Conservation (phyloP, 2,113 vertebrate species). For the Sphyrna mokarran region DNA sequence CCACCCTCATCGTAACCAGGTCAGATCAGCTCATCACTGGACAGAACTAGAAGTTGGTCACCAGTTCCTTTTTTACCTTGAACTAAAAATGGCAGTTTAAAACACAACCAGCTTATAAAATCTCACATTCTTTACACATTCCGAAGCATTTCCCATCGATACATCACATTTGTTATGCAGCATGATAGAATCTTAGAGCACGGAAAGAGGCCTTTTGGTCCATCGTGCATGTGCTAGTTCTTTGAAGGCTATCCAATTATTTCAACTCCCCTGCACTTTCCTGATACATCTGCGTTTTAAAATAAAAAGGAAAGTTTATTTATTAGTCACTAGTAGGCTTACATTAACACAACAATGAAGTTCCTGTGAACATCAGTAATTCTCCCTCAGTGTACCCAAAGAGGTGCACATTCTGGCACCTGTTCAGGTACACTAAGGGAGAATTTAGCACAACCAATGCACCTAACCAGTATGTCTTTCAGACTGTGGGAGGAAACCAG, state of each 20-base stretch:
- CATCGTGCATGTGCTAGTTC: background rate
- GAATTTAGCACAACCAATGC: too few species aligned
- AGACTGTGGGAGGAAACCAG: too few species aligned
- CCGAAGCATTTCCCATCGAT: background rate
- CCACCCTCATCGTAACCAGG: background rate
- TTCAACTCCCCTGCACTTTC: background rate
- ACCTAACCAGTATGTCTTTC: too few species aligned
- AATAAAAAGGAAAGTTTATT: too few species aligned
- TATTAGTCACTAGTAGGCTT: too few species aligned
- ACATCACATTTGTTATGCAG: background rate
- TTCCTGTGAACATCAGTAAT: too few species aligned
- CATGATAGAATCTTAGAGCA: background rate
- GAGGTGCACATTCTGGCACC: too few species aligned
- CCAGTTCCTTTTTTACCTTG: background rate
- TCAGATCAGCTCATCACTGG: background rate
- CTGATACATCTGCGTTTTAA: background rate
- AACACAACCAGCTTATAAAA: background rate
- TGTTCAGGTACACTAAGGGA: too few species aligned
- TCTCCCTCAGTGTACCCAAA: too few species aligned
- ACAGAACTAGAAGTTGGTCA: background rate
- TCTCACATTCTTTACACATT: background rate
- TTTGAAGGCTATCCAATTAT: background rate
- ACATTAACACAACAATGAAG: too few species aligned
- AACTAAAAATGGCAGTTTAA: background rate
- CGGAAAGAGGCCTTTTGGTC: background rate